phyloP scores from a whole-genome alignment of 2,797 vertebrate genomes.

The Phoxinus dragarum region DNA sequence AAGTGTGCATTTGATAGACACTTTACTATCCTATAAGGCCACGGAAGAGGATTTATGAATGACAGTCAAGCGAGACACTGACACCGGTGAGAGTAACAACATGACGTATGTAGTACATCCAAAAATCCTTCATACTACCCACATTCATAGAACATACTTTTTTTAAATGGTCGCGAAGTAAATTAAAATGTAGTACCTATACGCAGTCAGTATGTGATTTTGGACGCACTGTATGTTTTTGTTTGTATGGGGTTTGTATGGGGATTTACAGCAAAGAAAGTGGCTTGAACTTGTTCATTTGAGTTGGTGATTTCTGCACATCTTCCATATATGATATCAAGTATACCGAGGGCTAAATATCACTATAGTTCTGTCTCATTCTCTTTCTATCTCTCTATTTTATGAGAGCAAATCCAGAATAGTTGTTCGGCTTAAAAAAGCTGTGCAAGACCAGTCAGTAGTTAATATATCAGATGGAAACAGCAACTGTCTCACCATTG shows the following conservation, averaged over 20 bases:
- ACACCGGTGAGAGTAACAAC: neutral
- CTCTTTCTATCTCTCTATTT: slow-evolving; percentile 18
- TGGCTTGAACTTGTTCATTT: neutral
- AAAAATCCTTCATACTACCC: neutral
- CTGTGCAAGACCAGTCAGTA: neutral
- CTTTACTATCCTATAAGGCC: neutral
- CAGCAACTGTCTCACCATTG: neutral
- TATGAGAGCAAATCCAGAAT: slow-evolving; percentile 10
- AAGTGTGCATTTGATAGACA: neutral
- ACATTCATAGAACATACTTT: neutral
- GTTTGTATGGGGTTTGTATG: neutral
- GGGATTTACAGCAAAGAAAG: neutral
- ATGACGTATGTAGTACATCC: neutral
- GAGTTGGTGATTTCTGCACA: neutral
- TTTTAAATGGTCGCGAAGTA: neutral
- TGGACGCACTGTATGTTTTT: neutral
- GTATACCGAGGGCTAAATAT: neutral
- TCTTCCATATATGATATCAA: neutral
- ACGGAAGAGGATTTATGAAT: neutral
- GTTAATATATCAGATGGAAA: slow-evolving; percentile 19
- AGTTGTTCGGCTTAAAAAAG: neutral
- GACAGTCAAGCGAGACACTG: neutral
- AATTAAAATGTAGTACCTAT: neutral
- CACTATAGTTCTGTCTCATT: neutral
- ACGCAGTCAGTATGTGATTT: neutral